Conservation (phyloP, 2,797 vertebrate species). For the Botia kubotai region DNA sequence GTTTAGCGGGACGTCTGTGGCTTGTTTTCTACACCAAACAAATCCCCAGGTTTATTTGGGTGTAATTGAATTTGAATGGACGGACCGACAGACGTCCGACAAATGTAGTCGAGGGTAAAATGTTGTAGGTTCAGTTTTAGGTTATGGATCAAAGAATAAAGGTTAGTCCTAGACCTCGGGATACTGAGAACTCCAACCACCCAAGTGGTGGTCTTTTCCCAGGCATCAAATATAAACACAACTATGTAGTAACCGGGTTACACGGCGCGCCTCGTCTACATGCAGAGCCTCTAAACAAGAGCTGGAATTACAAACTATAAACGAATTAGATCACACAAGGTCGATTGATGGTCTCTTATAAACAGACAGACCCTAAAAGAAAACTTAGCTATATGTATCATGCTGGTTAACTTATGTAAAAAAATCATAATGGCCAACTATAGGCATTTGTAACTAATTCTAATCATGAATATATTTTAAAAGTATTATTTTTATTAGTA, state of each 20-base stretch:
- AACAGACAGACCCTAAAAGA: too few relatives aligned
- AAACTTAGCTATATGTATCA: too few relatives aligned
- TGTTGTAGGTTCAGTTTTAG: constrained; percentile 32
- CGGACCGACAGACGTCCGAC: constrained; percentile 9
- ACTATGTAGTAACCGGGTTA: constrained; percentile 6
- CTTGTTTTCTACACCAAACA: constrained; percentile 2
- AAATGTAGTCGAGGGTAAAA: constrained; percentile 18
- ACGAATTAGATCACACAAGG: not conserved
- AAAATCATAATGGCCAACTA: not conserved
- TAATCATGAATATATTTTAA: too few relatives aligned
- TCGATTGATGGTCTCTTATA: not conserved
- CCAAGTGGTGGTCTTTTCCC: constrained; percentile 47
- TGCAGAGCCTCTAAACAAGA: not conserved
- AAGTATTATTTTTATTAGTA: not conserved
- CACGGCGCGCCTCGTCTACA: constrained; percentile 16
- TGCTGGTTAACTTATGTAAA: too few relatives aligned
- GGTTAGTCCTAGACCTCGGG: constrained; percentile 38
- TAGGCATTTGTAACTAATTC: too few relatives aligned
- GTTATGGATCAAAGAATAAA: constrained; percentile 43
- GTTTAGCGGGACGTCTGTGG: not conserved
- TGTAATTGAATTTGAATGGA: not conserved
- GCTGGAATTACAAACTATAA: too few relatives aligned
- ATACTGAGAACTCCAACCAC: constrained; percentile 46
- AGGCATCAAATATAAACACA: constrained; percentile 47
- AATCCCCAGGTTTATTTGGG: constrained; percentile 1